Evolutionary conservation across 35 echinoderm and acorn worm species (phyloP).

Genomic region (Chiridota heheva): DNA sequence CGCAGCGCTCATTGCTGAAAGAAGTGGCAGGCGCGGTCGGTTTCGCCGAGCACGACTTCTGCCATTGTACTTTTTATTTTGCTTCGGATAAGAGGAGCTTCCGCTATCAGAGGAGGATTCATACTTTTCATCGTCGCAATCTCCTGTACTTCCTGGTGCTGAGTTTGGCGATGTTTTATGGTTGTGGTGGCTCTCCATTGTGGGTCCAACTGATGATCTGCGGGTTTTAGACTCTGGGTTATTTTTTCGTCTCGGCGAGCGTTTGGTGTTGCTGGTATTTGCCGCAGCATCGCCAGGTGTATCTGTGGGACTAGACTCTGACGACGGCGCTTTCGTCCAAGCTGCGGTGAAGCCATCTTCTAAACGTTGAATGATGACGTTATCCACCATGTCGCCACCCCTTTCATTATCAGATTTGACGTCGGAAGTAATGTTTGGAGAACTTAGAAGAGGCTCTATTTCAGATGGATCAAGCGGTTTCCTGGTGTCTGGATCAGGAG

Average conservation of each 20-base stretch:
- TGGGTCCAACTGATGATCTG: slow-evolving; percentile 31
- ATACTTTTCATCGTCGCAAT: slow-evolving; percentile 43
- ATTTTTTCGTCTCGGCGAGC: slow-evolving; percentile 2
- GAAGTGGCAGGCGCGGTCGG: slow-evolving; percentile 29
- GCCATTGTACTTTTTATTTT: slow-evolving; percentile 12
- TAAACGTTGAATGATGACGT: slow-evolving; percentile 77
- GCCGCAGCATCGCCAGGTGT: not conserved
- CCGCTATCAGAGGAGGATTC: slow-evolving; percentile 38
- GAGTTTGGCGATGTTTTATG: slow-evolving; percentile 23
- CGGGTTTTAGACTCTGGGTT: slow-evolving; percentile 17
- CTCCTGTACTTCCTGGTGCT: slow-evolving; percentile 5
- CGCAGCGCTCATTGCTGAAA: slow-evolving; percentile 12
- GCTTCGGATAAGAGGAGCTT: slow-evolving; percentile 6
- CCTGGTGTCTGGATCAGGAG: too few species aligned
- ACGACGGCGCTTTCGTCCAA: slow-evolving; percentile 83
- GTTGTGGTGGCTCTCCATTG: slow-evolving; percentile 10
- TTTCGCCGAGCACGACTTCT: slow-evolving; percentile 22
- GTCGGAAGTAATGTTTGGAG: slow-evolving; percentile 30
- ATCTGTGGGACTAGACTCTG: slow-evolving; percentile 30
- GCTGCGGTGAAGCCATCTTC: slow-evolving; percentile 89
- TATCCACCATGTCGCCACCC: slow-evolving; percentile 8
- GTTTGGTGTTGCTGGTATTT: not conserved
- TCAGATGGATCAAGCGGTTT: slow-evolving; percentile 31
- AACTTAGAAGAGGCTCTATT: slow-evolving; percentile 44
- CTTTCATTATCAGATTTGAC: slow-evolving; percentile 23